Conservation (phyloP, 1,140 invertebrate species). For the Drusus annulatus region DNA sequence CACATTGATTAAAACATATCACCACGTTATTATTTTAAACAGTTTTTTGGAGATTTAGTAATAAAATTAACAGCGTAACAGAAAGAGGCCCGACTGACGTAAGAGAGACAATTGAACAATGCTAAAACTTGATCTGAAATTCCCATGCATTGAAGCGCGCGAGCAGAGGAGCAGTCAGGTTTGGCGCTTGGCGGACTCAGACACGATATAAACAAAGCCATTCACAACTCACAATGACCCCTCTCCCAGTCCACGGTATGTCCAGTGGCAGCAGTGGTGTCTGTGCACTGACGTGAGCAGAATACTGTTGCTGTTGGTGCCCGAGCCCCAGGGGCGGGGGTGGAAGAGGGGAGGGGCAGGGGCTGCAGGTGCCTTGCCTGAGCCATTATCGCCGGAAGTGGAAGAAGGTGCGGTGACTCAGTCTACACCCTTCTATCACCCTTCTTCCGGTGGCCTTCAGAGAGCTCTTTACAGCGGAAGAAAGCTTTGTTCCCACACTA, state of each 20-base stretch:
- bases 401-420: constrained; percentile 36
- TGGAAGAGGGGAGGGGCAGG: not conserved
- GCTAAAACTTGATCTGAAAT: constrained; percentile 37
- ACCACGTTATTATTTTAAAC: too few species aligned
- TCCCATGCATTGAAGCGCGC: constrained; percentile 48
- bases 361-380: not conserved
- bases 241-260: not conserved
- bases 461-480: not conserved
- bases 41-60: too few species aligned
- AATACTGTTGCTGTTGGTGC: constrained; percentile 5
- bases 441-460: constrained; percentile 49
- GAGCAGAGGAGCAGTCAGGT: constrained; percentile 34
- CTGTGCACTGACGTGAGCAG: not conserved
- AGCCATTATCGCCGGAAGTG: constrained; percentile 11
- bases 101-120: constrained; percentile 44
- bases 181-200: constrained; percentile 32
- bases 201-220: constrained; percentile 39
- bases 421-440: constrained; percentile 40
- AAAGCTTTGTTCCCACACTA: too few species aligned
- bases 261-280: constrained; percentile 9
- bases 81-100: constrained; percentile 30
- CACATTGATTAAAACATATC: too few species aligned
- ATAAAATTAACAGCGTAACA: too few species aligned
- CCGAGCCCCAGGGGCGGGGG: not conserved
- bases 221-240: constrained; percentile 32